phyloP scores from a whole-genome alignment of 2,113 vertebrate species.

The Crypturellus undulatus region DNA sequence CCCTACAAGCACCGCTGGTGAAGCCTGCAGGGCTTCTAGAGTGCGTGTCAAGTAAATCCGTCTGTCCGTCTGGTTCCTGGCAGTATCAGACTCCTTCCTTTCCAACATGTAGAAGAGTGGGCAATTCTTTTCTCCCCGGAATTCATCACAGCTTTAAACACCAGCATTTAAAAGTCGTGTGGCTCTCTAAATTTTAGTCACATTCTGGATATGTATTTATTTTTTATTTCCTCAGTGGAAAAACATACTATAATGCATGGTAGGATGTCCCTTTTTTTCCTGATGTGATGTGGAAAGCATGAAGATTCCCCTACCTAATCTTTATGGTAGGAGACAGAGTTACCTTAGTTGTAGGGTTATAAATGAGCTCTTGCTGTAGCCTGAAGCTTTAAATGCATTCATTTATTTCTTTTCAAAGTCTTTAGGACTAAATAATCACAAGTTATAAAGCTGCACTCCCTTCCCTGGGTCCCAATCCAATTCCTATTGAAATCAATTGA shows the following conservation, averaged over 20 bases:
- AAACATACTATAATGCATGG: background rate
- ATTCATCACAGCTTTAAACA: background rate
- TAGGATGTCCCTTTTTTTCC: background rate
- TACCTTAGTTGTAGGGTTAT: background rate
- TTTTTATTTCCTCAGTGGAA: background rate
- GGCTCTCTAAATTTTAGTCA: background rate
- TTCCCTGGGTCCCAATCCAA: background rate
- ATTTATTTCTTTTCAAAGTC: background rate
- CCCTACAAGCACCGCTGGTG: conserved; percentile 14
- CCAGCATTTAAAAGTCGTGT: background rate
- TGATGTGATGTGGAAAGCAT: background rate
- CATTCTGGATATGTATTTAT: background rate
- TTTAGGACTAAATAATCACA: background rate
- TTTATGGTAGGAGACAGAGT: background rate
- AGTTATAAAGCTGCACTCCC: background rate
- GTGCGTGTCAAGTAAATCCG: conserved; percentile 2
- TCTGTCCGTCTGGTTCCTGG: background rate
- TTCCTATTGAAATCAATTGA: background rate
- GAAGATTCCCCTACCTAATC: background rate
- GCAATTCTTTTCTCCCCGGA: background rate
- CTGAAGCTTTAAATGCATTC: background rate
- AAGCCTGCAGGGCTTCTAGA: conserved; percentile 39
- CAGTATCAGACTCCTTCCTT: background rate
- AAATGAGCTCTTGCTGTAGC: background rate
- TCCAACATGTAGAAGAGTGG: background rate